Evolutionary conservation across 2,113 vertebrate genomes (phyloP).

Genomic region (Cebidichthys violaceus): DNA sequence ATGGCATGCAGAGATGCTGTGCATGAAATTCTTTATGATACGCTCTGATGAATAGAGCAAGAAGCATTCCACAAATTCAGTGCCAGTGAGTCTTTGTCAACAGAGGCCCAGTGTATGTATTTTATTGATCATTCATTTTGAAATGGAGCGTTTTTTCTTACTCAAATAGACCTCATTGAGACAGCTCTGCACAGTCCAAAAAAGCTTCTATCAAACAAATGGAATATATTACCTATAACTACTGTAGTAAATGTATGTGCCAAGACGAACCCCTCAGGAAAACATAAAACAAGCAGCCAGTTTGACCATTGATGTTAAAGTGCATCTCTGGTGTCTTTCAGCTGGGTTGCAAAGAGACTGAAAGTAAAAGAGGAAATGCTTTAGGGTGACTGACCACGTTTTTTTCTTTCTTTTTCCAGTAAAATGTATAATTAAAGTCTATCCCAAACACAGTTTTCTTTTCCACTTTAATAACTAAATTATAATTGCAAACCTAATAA

Average conservation of each 20-base stretch:
- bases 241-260: not conserved
- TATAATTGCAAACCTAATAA: accelerated
- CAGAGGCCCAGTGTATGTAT: not conserved
- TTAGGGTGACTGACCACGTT: not conserved
- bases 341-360: not conserved
- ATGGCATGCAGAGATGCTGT: not conserved
- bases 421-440: not conserved
- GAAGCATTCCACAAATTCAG: not conserved
- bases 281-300: not conserved
- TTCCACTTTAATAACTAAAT: not conserved
- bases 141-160: not conserved
- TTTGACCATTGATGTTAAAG: not conserved
- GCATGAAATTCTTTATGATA: slow-evolving; percentile 1
- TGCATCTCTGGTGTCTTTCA: not conserved
- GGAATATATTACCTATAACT: too few relatives aligned
- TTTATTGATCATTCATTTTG: not conserved
- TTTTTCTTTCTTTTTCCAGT: not conserved
- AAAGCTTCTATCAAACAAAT: not conserved
- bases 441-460: not conserved
- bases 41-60: not conserved
- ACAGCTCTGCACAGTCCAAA: not conserved
- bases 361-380: slow-evolving; percentile 21
- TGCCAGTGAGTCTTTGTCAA: not conserved
- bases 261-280: not conserved
- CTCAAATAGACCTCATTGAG: not conserved